Conservation (phyloP, 2,797 vertebrate species). For the Anguilla marmorata region DNA sequence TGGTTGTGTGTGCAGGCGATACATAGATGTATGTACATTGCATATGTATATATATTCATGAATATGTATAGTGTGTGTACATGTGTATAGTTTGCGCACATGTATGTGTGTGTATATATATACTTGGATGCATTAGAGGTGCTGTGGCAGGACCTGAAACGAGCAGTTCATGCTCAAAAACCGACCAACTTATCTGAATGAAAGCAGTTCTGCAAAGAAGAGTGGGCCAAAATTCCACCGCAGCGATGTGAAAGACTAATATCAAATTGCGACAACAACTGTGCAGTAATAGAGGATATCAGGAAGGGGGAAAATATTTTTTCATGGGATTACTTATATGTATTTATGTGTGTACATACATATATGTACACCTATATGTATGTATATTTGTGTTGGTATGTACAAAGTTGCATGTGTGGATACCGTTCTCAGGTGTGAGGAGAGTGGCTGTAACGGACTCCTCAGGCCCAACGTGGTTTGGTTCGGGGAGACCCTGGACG, state of each 20-base stretch:
- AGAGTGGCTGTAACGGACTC: slow-evolving; percentile 80
- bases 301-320: too few species aligned
- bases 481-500: slow-evolving; percentile 94
- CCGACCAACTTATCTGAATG: too few species aligned
- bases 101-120: neutral
- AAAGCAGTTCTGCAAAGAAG: too few species aligned
- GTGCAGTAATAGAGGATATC: too few species aligned
- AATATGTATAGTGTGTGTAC: neutral
- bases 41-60: neutral
- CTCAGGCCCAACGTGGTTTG: slow-evolving; percentile 92
- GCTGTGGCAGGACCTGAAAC: too few species aligned
- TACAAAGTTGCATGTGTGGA: neutral
- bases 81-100: neutral
- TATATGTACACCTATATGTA: neutral
- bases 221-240: too few species aligned
- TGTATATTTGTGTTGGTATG: neutral
- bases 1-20: neutral
- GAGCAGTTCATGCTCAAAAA: too few species aligned
- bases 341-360: neutral
- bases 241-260: too few species aligned
- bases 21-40: neutral
- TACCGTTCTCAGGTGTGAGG: slow-evolving; percentile 75
- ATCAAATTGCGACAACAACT: too few species aligned
- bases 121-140: neutral
- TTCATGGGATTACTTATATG: neutral